These are phyloP conservation scores for Ochropleura leucogaster DNA, from an alignment of 2,888 invertebrate genomes.

Conservation along the genomic window DNA sequence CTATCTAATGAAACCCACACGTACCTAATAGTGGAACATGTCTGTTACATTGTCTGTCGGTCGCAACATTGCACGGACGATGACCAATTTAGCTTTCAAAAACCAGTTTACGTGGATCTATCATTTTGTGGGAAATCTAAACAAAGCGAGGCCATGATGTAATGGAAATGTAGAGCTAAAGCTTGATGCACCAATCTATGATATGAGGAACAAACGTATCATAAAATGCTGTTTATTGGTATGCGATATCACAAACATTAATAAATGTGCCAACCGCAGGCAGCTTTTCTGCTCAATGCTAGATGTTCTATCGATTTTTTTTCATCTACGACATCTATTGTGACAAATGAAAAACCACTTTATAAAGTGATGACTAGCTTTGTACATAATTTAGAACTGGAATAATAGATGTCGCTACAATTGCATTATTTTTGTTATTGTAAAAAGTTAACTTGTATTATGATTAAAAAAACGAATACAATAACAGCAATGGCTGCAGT, in stretches of 20 bases:
- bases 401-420: constrained; percentile 34
- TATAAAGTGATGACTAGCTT: background rate
- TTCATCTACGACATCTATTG: constrained; percentile 31
- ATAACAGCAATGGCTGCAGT: background rate
- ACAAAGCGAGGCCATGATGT: too few species aligned
- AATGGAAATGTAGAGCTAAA: too few species aligned
- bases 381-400: background rate
- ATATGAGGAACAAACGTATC: background rate
- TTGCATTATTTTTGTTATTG: background rate
- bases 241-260: background rate
- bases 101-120: too few species aligned
- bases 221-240: background rate
- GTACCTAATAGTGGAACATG: background rate
- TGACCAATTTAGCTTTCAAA: too few species aligned
- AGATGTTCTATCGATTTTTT: background rate
- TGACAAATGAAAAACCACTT: background rate
- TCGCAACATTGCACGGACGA: too few species aligned
- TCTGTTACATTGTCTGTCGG: background rate
- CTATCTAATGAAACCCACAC: background rate
- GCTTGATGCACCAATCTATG: too few species aligned
- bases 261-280: background rate
- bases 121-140: too few species aligned
- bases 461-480: too few species aligned
- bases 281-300: background rate
- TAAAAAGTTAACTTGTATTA: background rate